Evolutionary conservation across 2,797 vertebrate species (phyloP).

Genomic region (Eulemur coronatus): DNA sequence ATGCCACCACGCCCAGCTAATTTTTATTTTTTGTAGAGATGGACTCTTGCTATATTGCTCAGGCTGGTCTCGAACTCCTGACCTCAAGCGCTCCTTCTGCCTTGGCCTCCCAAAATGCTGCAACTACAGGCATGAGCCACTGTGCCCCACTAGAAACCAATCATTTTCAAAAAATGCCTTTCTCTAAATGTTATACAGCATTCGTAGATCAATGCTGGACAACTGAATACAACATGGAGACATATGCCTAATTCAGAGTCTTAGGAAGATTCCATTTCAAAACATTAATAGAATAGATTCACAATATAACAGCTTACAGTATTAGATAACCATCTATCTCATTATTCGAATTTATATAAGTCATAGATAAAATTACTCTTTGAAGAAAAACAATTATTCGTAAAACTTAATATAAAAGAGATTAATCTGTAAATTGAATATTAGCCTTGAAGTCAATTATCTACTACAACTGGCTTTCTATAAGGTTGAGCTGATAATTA

Average conservation of each 20-base stretch:
- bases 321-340: not conserved
- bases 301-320: not conserved
- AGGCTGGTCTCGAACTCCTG: not conserved
- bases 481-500: not conserved
- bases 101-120: not conserved
- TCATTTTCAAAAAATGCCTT: not conserved
- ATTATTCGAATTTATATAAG: not conserved
- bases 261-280: not conserved
- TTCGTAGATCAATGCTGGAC: not conserved
- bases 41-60: not conserved
- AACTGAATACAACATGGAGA: not conserved
- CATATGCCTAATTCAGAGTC: not conserved
- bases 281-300: not conserved
- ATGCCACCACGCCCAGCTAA: not conserved
- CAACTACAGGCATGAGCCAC: not conserved
- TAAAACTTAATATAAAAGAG: not conserved
- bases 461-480: not conserved
- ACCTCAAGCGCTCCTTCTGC: not conserved
- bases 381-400: not conserved
- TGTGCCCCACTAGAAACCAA: not conserved
- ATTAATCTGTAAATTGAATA: not conserved
- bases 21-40: not conserved
- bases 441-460: not conserved
- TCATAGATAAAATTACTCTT: conserved; percentile 18
- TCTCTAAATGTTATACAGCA: not conserved